Percentiles rank a stretch among this genome's conserved stretches.
Evolutionary conservation across 2,888 invertebrate genomes (phyloP).

Genomic region (Phortica magna): DNA sequence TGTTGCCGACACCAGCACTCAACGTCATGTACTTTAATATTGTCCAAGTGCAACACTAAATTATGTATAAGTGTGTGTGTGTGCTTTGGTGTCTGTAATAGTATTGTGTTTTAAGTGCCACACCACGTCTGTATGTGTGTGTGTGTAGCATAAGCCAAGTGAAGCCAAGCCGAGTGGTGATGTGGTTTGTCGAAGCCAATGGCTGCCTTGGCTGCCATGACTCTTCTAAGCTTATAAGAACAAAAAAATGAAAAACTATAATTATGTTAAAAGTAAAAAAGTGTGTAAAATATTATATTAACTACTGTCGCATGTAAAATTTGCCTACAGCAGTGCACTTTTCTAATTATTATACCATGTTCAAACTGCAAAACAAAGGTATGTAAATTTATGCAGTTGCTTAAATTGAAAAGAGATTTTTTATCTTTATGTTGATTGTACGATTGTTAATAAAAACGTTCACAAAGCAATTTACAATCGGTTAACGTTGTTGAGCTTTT

Average conservation of each 20-base stretch:
- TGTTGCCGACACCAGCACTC: slow-evolving; percentile 2
- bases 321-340: neutral
- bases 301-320: slow-evolving; percentile 60
- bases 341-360: too few relatives aligned
- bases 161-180: slow-evolving; percentile 38
- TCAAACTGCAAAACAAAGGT: too few relatives aligned
- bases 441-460: too few relatives aligned
- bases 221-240: slow-evolving; percentile 46
- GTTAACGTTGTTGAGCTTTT: neutral
- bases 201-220: slow-evolving; percentile 42
- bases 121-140: neutral
- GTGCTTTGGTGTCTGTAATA: slow-evolving; percentile 21
- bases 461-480: too few relatives aligned
- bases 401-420: too few relatives aligned
- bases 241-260: slow-evolving; percentile 55
- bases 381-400: too few relatives aligned
- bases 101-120: slow-evolving; percentile 19
- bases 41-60: slow-evolving; percentile 69
- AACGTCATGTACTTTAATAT: slow-evolving; percentile 57
- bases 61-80: slow-evolving; percentile 55
- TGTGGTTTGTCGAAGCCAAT: slow-evolving; percentile 67
- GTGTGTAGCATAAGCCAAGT: neutral
- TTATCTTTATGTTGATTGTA: too few relatives aligned
- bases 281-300: slow-evolving; percentile 63
- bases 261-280: slow-evolving; percentile 71